A percentile compares a stretch with the other conserved stretches of the same genome.
phyloP scores from a whole-genome alignment of 2,797 vertebrate genomes.

The Sciaenops ocellatus region DNA sequence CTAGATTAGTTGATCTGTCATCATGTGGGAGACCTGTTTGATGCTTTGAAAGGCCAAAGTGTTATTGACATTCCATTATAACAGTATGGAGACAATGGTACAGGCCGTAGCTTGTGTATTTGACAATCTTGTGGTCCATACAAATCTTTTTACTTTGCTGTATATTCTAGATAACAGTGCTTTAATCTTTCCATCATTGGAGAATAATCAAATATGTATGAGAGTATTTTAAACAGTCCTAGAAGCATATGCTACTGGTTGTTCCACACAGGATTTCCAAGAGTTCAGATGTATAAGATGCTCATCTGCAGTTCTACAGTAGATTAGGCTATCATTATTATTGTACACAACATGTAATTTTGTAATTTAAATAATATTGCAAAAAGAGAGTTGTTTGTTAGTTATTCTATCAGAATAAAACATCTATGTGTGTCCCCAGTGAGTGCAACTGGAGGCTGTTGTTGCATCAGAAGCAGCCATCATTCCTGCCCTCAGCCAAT shows the following conservation, averaged over 20 bases:
- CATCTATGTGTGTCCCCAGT: not conserved
- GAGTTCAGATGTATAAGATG: not conserved
- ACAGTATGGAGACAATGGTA: not conserved
- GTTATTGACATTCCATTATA: not conserved
- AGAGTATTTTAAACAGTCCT: not conserved
- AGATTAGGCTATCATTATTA: not conserved
- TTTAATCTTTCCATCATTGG: conserved; percentile 9
- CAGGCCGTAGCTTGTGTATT: conserved; percentile 4
- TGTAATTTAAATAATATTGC: not conserved
- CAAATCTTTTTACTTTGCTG: not conserved
- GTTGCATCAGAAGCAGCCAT: conserved; percentile 22
- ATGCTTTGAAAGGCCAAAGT: conserved; percentile 13
- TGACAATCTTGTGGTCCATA: conserved; percentile 5
- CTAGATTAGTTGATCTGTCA: conserved; percentile 13
- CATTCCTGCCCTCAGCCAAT: not conserved
- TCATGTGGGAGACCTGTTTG: conserved; percentile 19
- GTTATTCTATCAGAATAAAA: too few species aligned
- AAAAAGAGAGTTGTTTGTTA: not conserved
- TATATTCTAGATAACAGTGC: not conserved
- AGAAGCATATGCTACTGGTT: not conserved
- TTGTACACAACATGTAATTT: not conserved
- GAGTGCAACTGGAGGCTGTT: conserved; percentile 27
- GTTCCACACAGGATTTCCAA: not conserved
- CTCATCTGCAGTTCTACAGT: not conserved
- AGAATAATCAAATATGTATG: not conserved